Evolutionary conservation across 2,888 invertebrate genomes (phyloP), one percentile per base, ranked within the genome.

Genomic region (Thalpophila matura): DNA sequence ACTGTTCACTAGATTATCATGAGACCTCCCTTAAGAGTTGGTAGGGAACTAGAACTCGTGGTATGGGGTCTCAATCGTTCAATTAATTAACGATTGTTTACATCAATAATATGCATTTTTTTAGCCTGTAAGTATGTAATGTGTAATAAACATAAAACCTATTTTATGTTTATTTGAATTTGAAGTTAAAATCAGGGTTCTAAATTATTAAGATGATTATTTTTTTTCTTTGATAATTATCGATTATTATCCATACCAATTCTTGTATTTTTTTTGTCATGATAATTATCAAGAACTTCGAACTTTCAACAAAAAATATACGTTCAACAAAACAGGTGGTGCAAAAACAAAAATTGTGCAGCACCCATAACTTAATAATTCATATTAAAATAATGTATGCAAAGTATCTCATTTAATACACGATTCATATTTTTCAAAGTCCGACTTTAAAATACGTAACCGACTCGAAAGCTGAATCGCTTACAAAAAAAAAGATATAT

Each of bases 371-470:
- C 27, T 38, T 45, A 50, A 29, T 43, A 59, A 59, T n/a, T n/a
- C n/a, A 55, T 60, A 72, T 42, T 42, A 51, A 43, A 45, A 40
- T 60, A 66, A 53, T 47, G 6, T 51, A 70, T 73, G 61, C 61
- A 73, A 50, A 71, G 57, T 66, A 67, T 50, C 53, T 62, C 51
- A 71, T 54, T 71, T 61, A 67, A 61, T 56, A 61, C 56, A 67
- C 74, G 66, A 74, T 46, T 74, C 70, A 70, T 70, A 66, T 46
- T 50, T 43, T 63, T 72, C 38, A 74, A 63, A 51, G 68, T 74
- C 68, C 45, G 47, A 59, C n/a, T 53, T 74, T 60, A 57, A 70
- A 65, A 70, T 65, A 72, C 63, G 57, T 51, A 68, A 57, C 46
- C 35, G 55, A 18, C 45, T 20, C 42, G 24, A 56, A 56, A 53